phyloP scores from a whole-genome alignment of 2,113 vertebrate species.

The Corvus hawaiiensis region DNA sequence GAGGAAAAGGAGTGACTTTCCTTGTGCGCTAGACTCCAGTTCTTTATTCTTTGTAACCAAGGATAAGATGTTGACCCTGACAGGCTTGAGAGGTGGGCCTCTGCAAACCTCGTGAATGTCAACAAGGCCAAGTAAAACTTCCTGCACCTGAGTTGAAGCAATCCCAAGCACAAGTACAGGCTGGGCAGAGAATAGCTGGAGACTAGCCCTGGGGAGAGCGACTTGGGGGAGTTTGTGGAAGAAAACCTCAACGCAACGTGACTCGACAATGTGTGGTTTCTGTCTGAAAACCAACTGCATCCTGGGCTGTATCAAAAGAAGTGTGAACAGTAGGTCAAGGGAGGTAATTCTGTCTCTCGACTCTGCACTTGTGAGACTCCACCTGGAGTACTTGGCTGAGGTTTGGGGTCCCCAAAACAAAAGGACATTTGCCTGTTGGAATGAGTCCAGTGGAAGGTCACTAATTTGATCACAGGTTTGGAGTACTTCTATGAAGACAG shows the following conservation, averaged over 20 bases:
- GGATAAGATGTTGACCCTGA: not conserved
- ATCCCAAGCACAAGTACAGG: not conserved
- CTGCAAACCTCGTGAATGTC: not conserved
- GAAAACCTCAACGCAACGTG: fast-evolving
- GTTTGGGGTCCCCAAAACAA: not conserved
- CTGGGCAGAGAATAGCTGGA: not conserved
- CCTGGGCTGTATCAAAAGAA: not conserved
- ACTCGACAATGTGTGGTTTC: not conserved
- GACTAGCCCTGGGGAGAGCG: not conserved
- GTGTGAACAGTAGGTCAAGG: not conserved
- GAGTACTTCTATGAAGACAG: not conserved
- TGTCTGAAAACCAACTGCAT: not conserved
- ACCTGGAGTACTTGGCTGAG: not conserved
- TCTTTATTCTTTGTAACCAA: not conserved
- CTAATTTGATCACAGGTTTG: not conserved
- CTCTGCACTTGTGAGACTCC: not conserved
- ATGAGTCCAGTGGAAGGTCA: not conserved
- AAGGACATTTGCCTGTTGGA: not conserved
- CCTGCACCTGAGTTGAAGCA: not conserved
- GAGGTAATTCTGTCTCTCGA: too few relatives aligned
- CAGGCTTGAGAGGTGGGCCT: not conserved
- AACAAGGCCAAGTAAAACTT: not conserved
- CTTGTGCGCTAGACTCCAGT: not conserved
- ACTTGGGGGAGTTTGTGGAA: not conserved
- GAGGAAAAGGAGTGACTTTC: not conserved